Conservation (phyloP, 64 coral and sea anemone genomes). For the Montipora sp. region DNA sequence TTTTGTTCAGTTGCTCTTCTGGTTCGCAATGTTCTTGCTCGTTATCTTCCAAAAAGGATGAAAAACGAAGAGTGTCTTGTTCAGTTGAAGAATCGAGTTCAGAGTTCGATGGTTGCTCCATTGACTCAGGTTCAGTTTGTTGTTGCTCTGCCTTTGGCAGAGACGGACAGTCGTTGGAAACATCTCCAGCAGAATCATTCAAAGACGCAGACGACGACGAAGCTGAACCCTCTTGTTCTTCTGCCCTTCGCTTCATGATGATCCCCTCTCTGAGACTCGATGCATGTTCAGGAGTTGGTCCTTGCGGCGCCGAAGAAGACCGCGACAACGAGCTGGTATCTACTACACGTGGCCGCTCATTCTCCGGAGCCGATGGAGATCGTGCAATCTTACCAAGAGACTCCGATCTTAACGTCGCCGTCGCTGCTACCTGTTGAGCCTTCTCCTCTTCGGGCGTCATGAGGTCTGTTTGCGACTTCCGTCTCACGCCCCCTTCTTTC, state of each 20-base stretch:
- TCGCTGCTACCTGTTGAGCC: constrained; percentile 14
- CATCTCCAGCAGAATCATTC: constrained; percentile 58
- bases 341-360: constrained; percentile 78
- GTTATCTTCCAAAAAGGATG: neutral
- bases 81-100: constrained; percentile 30
- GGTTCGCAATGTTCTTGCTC: neutral
- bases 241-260: neutral
- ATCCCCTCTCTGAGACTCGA: constrained; percentile 15
- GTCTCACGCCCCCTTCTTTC: neutral
- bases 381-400: constrained; percentile 68
- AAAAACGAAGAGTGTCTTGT: neutral
- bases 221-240: constrained; percentile 57
- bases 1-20: neutral
- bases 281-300: constrained; percentile 14
- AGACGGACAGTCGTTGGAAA: constrained; percentile 48
- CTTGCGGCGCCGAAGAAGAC: constrained; percentile 90
- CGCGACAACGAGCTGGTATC: constrained; percentile 66
- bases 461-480: constrained; percentile 38
- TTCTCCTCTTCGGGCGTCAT: constrained; percentile 33
- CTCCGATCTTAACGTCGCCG: constrained; percentile 32
- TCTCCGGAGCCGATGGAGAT: constrained; percentile 88
- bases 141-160: constrained; percentile 28
- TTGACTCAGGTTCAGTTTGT: neutral
- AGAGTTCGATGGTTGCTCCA: neutral
- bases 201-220: constrained; percentile 81